Evolutionary conservation across 35 echinoderm and acorn worm genomes (phyloP), one percentile per base, ranked within the genome.

Genomic region (Amphiura filiformis): DNA sequence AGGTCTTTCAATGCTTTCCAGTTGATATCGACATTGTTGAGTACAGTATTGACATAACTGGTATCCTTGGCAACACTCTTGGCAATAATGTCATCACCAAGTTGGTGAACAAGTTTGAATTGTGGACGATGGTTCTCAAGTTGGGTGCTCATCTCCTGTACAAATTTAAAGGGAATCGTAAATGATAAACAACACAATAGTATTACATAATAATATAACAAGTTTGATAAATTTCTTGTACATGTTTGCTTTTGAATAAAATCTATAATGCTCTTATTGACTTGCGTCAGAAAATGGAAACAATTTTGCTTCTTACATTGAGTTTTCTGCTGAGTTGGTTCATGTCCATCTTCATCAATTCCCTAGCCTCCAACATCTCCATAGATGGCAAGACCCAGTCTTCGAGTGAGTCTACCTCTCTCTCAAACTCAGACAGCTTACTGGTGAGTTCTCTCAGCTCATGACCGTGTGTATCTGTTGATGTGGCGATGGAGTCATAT

Each of bases 371-470:
- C 32, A 99, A 85, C 17, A 86, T 79, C 81, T 99, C 93, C 0
- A 99, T 77, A 22, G 78, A 83, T 31, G 93, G 96, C 9, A 99
- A 77, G 75, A 94, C 82, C 93, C 93, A 99, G 76, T 94, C 91
- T 78, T 99, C 96, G 39, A 99, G 87, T n/a, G 90, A 70, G 87
- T 99, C 96, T 4, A 94, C 90, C 87, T 99, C 90, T 23, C 81
- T 41, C 80, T 94, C 93, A 88, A 99, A 94, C 65, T 99, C 93
- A 31, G 65, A 80, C 87, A 99, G 37, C 80, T 95, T 98, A 38
- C 56, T 75, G 34, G 75, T 78, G 26, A 99, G 84, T 57, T 76
- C 78, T 0, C 79, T 90, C 13, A 99, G 90, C 39, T 92, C 82
- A 12, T 92, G 90, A 15, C 93, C 90, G 41, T 99, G 96, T 28